Evolutionary conservation across 1,140 invertebrate species (phyloP).

Genomic region (Tetragnatha versicolor): DNA sequence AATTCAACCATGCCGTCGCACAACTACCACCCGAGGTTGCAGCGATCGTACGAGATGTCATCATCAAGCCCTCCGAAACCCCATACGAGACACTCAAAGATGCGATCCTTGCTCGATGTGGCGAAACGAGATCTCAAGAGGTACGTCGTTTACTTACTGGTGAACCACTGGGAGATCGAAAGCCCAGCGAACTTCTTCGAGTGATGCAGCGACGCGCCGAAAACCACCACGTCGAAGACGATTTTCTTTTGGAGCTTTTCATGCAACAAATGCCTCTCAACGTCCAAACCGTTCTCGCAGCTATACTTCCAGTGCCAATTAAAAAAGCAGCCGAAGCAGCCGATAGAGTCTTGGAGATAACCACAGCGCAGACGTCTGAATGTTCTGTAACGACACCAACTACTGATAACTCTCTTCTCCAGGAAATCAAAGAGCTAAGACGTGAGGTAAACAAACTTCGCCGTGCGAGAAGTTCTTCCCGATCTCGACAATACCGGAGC

Average conservation of each 20-base stretch:
- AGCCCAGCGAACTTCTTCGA: not conserved
- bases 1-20: not conserved
- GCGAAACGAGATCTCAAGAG: not conserved
- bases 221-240: not conserved
- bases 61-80: not conserved
- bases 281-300: slow-evolving; percentile 1
- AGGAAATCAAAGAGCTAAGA: no score
- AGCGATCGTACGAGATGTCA: not conserved
- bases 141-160: not conserved
- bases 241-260: not conserved
- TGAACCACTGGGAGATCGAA: not conserved
- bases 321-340: not conserved
- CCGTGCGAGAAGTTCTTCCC: no score
- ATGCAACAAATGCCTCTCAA: not conserved
- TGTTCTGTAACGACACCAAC: not conserved
- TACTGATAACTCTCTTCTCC: not conserved
- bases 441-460: no score
- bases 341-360: not conserved
- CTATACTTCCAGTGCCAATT: not conserved
- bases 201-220: not conserved
- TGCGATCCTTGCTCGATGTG: not conserved
- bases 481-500: not conserved
- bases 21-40: not conserved
- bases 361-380: not conserved
- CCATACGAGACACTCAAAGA: not conserved